Evolutionary conservation across 2,888 invertebrate species (phyloP).

Genomic region (Pristionchus arcanus): DNA sequence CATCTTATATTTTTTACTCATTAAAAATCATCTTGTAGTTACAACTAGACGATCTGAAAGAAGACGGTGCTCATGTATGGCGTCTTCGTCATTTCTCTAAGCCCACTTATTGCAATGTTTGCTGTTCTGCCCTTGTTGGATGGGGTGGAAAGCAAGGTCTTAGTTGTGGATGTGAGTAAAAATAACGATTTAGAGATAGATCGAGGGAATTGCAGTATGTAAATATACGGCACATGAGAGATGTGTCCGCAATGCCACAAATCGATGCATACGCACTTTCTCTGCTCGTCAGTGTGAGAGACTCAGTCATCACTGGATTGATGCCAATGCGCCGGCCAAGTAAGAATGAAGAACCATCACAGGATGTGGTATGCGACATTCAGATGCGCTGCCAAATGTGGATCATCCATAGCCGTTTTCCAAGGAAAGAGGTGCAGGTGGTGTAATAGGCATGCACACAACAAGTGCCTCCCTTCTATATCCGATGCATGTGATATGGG

Average conservation of each 20-base stretch:
- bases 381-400: constrained; percentile 85
- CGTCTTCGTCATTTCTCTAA: constrained; percentile 95
- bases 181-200: background rate
- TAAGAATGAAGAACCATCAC: constrained; percentile 56
- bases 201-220: constrained; percentile 87
- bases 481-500: constrained; percentile 89
- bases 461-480: constrained; percentile 93
- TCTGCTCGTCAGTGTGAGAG: constrained; percentile 62
- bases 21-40: background rate
- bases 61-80: constrained; percentile 97
- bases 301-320: constrained; percentile 96
- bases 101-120: constrained; percentile 96
- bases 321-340: constrained; percentile 83
- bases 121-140: constrained; percentile 94
- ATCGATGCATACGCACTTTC: constrained; percentile 96
- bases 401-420: constrained; percentile 95
- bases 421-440: constrained; percentile 96
- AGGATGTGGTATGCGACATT: background rate
- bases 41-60: constrained; percentile 84
- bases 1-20: background rate
- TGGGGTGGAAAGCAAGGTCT: constrained; percentile 94
- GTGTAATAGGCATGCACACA: constrained; percentile 91
- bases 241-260: constrained; percentile 95
- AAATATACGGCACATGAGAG: constrained; percentile 98
- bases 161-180: constrained; percentile 93